Evolutionary conservation across 1,140 invertebrate species (phyloP).

Genomic region (Homarus americanus): DNA sequence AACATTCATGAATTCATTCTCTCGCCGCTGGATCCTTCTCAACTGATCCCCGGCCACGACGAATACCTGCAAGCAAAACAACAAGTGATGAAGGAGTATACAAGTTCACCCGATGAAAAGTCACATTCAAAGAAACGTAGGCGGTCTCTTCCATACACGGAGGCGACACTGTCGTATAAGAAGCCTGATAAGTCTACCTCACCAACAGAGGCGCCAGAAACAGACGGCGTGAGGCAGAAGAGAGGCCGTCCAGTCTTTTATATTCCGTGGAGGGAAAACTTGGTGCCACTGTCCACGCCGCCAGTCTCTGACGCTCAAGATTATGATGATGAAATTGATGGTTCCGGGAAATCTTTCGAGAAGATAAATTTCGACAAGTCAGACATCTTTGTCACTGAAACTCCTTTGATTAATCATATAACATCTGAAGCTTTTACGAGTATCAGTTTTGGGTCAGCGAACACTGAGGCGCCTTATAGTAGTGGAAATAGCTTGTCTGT

Average conservation of each 20-base stretch:
- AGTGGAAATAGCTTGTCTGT: neutral
- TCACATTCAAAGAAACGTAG: constrained; percentile 1
- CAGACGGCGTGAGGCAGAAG: neutral
- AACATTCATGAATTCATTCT: constrained; percentile 52
- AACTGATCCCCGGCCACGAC: constrained; percentile 52
- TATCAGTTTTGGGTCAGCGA: too few relatives aligned
- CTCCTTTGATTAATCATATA: neutral
- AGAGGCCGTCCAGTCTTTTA: constrained; percentile 41
- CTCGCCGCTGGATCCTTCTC: constrained; percentile 42
- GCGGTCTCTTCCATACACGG: constrained; percentile 28
- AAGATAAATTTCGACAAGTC: neutral
- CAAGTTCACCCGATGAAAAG: neutral
- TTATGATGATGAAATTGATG: neutral
- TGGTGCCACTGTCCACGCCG: neutral
- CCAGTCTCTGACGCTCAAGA: neutral
- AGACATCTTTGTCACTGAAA: neutral
- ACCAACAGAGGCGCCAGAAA: neutral
- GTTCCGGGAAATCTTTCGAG: neutral
- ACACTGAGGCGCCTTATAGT: neutral
- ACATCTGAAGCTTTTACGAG: neutral
- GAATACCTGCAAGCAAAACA: constrained; percentile 34
- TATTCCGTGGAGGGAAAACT: constrained; percentile 34
- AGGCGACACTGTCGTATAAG: neutral
- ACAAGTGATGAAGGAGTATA: constrained; percentile 21
- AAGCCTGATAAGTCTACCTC: neutral